These are phyloP conservation scores for Cheilosia vulpina DNA, from an alignment of 2,888 invertebrate species.

Conservation along the genomic window DNA sequence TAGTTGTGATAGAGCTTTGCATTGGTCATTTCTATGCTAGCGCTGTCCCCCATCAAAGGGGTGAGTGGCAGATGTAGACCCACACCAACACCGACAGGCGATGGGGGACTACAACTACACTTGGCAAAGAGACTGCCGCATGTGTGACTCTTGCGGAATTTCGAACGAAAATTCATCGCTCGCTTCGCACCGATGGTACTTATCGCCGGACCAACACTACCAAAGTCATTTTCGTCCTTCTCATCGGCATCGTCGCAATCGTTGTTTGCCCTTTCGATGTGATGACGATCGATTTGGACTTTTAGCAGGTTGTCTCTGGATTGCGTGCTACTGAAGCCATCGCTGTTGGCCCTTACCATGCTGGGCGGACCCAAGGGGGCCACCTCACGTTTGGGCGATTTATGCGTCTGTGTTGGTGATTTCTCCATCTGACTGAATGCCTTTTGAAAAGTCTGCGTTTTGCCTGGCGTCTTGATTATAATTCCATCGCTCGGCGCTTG, in stretches of 20 bases:
- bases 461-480: conserved; percentile 46
- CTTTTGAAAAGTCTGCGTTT: conserved; percentile 53
- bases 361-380: conserved; percentile 1
- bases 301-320: conserved; percentile 30
- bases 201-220: conserved; percentile 69
- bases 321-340: conserved; percentile 58
- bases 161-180: conserved; percentile 77
- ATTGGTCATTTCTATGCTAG: conserved; percentile 33
- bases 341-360: conserved; percentile 57
- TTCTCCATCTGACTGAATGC: conserved; percentile 61
- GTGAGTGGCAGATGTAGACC: conserved; percentile 63
- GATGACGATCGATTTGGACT: conserved; percentile 42
- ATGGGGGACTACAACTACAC: conserved; percentile 78
- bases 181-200: conserved; percentile 75
- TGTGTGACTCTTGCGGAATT: conserved; percentile 80
- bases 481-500: conserved; percentile 61
- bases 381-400: conserved; percentile 44
- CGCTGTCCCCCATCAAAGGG: conserved; percentile 38
- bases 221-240: conserved; percentile 70
- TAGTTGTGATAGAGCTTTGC: conserved; percentile 66
- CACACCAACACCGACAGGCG: conserved; percentile 25
- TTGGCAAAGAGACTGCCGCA: conserved; percentile 81
- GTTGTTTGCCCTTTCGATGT: conserved; percentile 1
- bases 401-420: conserved; percentile 24
- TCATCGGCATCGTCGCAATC: conserved; percentile 58